phyloP scores from a whole-genome alignment of 2,113 vertebrate species.

The Symphodus melops region DNA sequence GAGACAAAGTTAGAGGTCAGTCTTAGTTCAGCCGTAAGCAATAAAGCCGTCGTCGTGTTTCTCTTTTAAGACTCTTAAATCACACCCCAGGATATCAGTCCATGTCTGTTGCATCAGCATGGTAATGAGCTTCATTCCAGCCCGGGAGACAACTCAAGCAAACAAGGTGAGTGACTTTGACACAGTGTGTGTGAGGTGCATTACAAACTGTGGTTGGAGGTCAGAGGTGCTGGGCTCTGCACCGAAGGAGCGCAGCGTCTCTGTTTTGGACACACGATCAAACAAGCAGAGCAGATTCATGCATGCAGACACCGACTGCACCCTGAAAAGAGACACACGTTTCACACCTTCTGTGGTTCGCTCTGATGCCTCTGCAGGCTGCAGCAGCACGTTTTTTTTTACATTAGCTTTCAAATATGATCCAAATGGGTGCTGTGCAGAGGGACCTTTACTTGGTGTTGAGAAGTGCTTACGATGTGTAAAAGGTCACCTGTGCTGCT shows the following conservation, averaged over 20 bases:
- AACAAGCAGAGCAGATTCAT: neutral
- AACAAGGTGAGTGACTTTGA: conserved; percentile 39
- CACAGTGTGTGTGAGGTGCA: conserved; percentile 11
- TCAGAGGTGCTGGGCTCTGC: conserved; percentile 6
- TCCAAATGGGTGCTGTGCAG: neutral
- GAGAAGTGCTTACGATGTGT: conserved; percentile 25
- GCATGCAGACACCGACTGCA: neutral
- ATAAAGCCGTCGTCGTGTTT: neutral
- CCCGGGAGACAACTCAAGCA: conserved; percentile 4
- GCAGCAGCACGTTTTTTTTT: neutral
- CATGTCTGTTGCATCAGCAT: neutral
- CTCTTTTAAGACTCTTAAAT: conserved; percentile 3
- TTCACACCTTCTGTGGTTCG: neutral
- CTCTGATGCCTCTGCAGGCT: neutral
- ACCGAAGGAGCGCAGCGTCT: neutral
- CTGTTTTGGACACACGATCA: neutral
- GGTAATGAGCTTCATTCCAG: conserved; percentile 8
- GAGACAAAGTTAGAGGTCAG: neutral
- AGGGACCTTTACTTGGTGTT: conserved; percentile 24
- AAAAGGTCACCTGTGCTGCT: conserved; percentile 54
- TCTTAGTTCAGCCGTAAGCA: neutral
- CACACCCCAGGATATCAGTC: neutral
- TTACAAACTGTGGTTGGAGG: conserved; percentile 19
- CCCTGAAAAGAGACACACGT: too few species aligned
- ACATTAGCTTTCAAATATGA: conserved; percentile 4